Percentiles rank a stretch among this genome's conserved stretches.
Conservation (phyloP, 2,113 vertebrate genomes). For the Oceanites oceanicus region DNA sequence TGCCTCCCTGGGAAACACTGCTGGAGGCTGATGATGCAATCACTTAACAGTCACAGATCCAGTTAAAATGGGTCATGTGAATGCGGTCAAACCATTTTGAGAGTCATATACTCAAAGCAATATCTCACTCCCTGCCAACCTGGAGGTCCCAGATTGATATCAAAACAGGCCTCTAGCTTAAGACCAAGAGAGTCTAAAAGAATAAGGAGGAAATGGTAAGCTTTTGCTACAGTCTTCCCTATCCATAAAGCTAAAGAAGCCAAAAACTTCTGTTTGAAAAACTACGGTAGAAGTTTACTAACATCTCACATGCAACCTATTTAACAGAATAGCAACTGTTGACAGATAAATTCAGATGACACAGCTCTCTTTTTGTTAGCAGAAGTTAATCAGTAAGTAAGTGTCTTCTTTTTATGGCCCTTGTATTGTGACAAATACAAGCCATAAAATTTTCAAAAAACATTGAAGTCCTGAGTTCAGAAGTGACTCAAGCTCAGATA, state of each 20-base stretch:
- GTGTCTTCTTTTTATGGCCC: neutral
- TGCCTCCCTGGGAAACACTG: neutral
- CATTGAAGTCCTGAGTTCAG: neutral
- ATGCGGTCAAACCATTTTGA: neutral
- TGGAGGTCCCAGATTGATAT: neutral
- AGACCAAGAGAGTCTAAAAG: neutral
- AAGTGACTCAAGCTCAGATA: neutral
- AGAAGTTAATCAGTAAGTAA: neutral
- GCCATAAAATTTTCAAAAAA: neutral
- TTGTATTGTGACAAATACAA: neutral
- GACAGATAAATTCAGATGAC: neutral
- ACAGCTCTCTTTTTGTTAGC: neutral
- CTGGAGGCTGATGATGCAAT: neutral
- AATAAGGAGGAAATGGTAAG: neutral
- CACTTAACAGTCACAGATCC: neutral
- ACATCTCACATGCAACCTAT: neutral
- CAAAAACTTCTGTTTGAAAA: neutral
- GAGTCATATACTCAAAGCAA: neutral
- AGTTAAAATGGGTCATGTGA: neutral
- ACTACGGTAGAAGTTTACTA: neutral
- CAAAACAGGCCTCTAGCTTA: neutral
- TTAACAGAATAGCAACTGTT: neutral
- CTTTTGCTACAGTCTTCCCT: neutral
- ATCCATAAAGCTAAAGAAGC: neutral
- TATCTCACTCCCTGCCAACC: neutral